These are phyloP conservation scores for Musca vetustissima DNA, from an alignment of 1,140 invertebrate genomes.

Conservation along the genomic window DNA sequence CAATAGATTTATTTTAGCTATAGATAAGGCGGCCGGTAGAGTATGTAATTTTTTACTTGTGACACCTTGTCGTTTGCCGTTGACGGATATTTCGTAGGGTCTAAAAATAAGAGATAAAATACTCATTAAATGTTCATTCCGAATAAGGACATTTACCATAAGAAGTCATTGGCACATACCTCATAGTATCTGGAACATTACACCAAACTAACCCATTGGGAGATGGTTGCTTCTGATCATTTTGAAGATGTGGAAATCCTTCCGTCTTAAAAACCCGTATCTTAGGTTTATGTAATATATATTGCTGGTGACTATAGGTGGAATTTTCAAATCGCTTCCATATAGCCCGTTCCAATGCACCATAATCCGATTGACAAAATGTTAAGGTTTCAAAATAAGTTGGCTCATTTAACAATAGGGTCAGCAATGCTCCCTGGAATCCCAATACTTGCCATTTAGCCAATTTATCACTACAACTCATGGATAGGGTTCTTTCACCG, in stretches of 20 bases:
- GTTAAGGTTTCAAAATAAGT: slow-evolving; percentile 73
- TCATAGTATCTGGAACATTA: slow-evolving; percentile 55
- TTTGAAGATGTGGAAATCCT: slow-evolving; percentile 58
- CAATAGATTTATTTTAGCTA: slow-evolving; percentile 69
- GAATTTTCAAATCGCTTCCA: slow-evolving; percentile 56
- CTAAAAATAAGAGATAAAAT: slow-evolving; percentile 56
- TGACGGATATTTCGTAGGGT: slow-evolving; percentile 71
- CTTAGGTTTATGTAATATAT: slow-evolving; percentile 39
- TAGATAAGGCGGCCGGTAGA: slow-evolving; percentile 59
- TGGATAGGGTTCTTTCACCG: slow-evolving; percentile 83
- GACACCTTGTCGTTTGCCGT: slow-evolving; percentile 78
- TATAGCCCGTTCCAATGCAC: slow-evolving; percentile 69
- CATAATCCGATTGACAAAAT: slow-evolving; percentile 68
- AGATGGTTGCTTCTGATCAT: slow-evolving; percentile 57
- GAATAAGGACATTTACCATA: too few species aligned
- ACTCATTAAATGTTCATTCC: too few species aligned
- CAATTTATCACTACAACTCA: slow-evolving; percentile 94
- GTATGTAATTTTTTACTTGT: slow-evolving; percentile 71
- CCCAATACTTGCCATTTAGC: slow-evolving; percentile 85
- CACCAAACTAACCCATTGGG: slow-evolving; percentile 67
- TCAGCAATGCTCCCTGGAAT: slow-evolving; percentile 77
- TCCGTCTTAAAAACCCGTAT: slow-evolving; percentile 51
- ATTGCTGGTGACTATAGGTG: slow-evolving; percentile 32
- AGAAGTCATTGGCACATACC: too few species aligned
- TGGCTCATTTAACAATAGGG: slow-evolving; percentile 66